Evolutionary conservation across 2,113 vertebrate species (phyloP).

Genomic region (Gallinago undulata): DNA sequence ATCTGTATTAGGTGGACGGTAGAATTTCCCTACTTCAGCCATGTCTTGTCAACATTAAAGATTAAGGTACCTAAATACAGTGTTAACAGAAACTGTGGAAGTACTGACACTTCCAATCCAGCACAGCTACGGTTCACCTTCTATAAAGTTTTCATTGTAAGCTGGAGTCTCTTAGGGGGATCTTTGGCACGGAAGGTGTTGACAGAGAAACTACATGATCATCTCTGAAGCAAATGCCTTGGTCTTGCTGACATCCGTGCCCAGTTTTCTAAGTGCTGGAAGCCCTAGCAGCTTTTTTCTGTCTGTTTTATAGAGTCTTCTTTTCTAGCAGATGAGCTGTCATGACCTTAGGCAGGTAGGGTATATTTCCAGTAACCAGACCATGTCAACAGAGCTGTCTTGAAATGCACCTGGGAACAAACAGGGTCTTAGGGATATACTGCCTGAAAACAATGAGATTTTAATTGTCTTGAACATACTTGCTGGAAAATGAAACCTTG

Average conservation of each 20-base stretch:
- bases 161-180: neutral
- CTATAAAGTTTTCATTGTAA: neutral
- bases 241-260: neutral
- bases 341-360: neutral
- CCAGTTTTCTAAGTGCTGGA: neutral
- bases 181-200: neutral
- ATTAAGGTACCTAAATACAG: neutral
- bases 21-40: neutral
- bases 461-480: neutral
- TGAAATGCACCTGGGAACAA: neutral
- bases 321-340: neutral
- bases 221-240: neutral
- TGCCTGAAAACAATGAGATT: neutral
- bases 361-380: neutral
- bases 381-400: neutral
- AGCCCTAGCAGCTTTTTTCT: neutral
- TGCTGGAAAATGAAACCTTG: neutral
- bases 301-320: neutral
- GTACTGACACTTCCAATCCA: neutral
- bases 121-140: neutral
- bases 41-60: neutral
- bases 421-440: neutral
- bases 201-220: neutral
- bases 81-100: neutral
- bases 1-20: neutral